Evolutionary conservation across 2,888 invertebrate species (phyloP), one percentile per base, ranked within the genome.

Genomic region (Chironomus tentans): DNA sequence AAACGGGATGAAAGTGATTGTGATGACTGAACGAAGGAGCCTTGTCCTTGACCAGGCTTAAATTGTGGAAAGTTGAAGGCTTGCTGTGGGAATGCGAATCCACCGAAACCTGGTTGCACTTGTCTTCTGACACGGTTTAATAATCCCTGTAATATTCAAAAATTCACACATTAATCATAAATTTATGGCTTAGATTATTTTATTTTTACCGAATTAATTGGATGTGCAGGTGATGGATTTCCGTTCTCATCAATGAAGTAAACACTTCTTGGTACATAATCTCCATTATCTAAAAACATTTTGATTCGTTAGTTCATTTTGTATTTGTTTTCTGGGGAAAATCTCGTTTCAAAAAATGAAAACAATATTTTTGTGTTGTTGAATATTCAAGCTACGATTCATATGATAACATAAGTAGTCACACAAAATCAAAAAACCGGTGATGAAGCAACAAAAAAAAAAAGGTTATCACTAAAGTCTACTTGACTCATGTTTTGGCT

Each of bases 201-300:
- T 50, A 10, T 69, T 7, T 38, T 56, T 46, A 76, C 56, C 15
- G 12, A 28, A 21, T 61, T 71, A 24, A 74, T 68, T n/a, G 28
- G 65, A 28, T 13, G 21, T 18, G 77, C 24, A 38, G 74, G 70
- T 50, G 77, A 77, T 28, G 72, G 21, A 38, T 77, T 73, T 15
- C 78, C 78, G 62, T 77, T 47, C 68, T 70, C 77, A 62, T 77
- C 77, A 70, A 78, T 77, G 21, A 75, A 77, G 50, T 76, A 78
- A 68, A 77, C 77, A 2, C 76, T 72, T 70, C 71, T 77, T 22
- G 78, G 77, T 4, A 77, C 56, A 65, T 78, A 77, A n/a, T 61
- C 50, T 7, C 72, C 72, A 56, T 18, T 18, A 56, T 56, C 56
- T 56, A n/a, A 56, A 56, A 56, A 18, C 5, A 28, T 28, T 3